phyloP scores from a whole-genome alignment of 2,797 vertebrate genomes.

The Pteropus rufus region DNA sequence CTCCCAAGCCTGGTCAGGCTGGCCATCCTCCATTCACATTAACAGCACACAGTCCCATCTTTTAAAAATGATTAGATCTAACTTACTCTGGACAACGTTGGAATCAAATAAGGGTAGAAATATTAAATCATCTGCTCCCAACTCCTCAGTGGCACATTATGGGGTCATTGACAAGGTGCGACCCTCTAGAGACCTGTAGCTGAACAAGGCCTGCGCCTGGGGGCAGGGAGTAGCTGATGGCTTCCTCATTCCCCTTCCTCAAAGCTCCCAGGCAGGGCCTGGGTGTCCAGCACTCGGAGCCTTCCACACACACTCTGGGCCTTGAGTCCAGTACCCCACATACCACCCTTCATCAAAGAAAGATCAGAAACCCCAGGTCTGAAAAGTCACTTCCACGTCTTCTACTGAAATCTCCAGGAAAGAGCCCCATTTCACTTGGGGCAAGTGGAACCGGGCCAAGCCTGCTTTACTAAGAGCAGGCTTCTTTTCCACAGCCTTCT shows the following conservation, averaged over 20 bases:
- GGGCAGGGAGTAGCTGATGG: fast-evolving
- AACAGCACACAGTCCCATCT: neutral
- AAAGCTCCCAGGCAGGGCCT: neutral
- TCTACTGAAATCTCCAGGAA: neutral
- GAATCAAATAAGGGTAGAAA: neutral
- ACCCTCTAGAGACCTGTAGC: too few species aligned
- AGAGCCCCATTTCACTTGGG: neutral
- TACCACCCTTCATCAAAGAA: neutral
- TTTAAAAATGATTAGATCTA: neutral
- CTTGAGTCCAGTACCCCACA: neutral
- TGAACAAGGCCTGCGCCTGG: too few species aligned
- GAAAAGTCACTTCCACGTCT: neutral
- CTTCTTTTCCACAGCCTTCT: neutral
- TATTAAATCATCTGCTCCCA: neutral
- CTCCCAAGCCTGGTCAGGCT: neutral
- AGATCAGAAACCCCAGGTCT: neutral
- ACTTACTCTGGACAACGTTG: neutral
- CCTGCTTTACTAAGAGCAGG: neutral
- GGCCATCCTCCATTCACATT: neutral
- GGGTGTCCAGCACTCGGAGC: fast-evolving
- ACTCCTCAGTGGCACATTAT: fast-evolving
- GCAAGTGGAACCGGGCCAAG: fast-evolving
- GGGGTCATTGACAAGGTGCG: too few species aligned
- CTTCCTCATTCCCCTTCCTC: neutral
- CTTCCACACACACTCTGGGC: neutral